phyloP scores from a whole-genome alignment of 2,797 vertebrate genomes.

The Falco berigora region DNA sequence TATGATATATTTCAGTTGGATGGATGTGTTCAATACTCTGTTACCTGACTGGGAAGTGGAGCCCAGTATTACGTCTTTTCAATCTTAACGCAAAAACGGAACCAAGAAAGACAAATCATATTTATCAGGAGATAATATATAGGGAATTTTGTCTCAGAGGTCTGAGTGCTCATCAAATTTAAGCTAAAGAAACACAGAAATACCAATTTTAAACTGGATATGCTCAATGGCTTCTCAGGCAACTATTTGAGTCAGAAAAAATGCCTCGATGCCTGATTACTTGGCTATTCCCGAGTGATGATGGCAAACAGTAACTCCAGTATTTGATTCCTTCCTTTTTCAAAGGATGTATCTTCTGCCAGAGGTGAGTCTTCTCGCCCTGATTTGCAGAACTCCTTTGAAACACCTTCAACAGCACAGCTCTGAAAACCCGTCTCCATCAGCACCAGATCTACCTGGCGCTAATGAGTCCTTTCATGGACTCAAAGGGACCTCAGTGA shows the following conservation, averaged over 20 bases:
- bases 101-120: neutral
- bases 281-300: neutral
- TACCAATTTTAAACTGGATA: neutral
- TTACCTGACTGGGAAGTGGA: neutral
- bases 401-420: neutral
- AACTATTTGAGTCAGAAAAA: neutral
- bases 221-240: neutral
- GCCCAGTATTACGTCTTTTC: neutral
- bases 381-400: neutral
- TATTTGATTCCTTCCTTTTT: neutral
- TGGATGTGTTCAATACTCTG: neutral
- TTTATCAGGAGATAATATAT: neutral
- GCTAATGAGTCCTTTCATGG: neutral
- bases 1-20: neutral
- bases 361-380: accelerated
- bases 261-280: neutral
- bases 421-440: neutral
- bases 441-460: neutral
- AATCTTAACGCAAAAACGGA: neutral
- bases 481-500: neutral
- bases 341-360: neutral
- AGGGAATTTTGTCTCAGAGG: neutral
- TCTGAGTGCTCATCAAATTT: neutral
- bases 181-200: neutral
- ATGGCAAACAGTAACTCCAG: neutral